Base-by-base conservation (phyloP, 2,113 vertebrate species). In the Onychostoma macrolepis region DNA sequence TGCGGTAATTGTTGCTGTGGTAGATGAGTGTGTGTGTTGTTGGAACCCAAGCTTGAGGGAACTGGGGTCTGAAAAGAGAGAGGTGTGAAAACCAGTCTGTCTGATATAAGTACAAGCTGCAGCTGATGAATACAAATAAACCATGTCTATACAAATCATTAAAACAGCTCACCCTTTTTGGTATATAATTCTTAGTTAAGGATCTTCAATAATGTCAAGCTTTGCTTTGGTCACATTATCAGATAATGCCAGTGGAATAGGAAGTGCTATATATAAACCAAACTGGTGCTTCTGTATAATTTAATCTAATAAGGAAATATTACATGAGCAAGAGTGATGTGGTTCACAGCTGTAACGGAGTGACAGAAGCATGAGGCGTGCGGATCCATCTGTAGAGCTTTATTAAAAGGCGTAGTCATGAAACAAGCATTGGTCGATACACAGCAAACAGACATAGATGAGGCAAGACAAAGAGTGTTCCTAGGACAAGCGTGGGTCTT, bases 1-100 rank as follows among this genome's bases (percentile, higher is more conserved):
- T 1, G 19, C 80, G 82, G 76, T 90, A 90, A 90, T 90, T 88
- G 89, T 86, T 86, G 83, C 76, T 87, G 69, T 84, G n/a, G 50
- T 84, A 53, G 69, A 28, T 48, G 53, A 74, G 43, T 48, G 45
- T n/a, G 33, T 28, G 58, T 24, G 72, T 50, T 43, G 17, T 69
- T 45, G 9, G 80, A 28, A 45, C 65, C 28, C 6, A 71, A 36
- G 48, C 83, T 84, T 50, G 80, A 77, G 36, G 83, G 69, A 21
- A 80, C 77, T 13, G 71, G 53, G 80, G 75, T 80, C 10, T 77
- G 80, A 69, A 28, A 48, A 74, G 48, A 41, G 24, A 77, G 80
- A 84, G 76, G 67, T 72, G 74, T 79, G 83, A 75, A 86, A 84
- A 86, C 83, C 86, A 56, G 50, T 87, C 76, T 83, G 80, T 87